These are phyloP conservation scores for Engraulis encrasicolus DNA, from an alignment of 2,113 vertebrate genomes.

Conservation along the genomic window DNA sequence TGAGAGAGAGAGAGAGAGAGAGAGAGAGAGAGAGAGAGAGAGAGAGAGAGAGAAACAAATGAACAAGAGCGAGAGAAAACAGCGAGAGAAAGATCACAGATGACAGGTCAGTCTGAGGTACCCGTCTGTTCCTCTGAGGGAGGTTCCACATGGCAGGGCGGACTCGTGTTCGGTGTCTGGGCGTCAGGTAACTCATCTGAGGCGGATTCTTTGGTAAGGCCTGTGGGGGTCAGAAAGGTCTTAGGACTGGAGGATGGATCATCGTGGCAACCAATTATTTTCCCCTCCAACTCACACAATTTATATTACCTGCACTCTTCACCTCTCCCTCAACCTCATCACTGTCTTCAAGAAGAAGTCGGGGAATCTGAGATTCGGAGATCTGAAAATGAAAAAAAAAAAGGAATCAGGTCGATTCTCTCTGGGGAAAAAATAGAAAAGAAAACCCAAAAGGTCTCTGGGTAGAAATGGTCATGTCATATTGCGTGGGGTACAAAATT, in stretches of 20 bases:
- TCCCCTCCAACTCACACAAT: neutral
- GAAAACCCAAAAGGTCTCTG: neutral
- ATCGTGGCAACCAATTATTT: neutral
- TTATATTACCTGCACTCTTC: constrained; percentile 18
- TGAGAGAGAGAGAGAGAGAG: no score
- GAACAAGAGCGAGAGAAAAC: no score
- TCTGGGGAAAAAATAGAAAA: neutral
- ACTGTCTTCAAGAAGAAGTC: neutral
- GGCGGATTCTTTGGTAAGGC: neutral
- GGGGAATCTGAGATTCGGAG: neutral
- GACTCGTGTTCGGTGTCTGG: neutral
- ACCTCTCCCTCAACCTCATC: neutral
- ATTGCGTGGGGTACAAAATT: neutral
- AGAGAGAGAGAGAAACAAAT: no score
- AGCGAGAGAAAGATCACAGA: no score
- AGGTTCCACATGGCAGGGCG: neutral
- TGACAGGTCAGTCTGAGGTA: neutral
- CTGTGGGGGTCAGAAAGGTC: neutral
- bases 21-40: no score
- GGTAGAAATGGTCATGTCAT: neutral
- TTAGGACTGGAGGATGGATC: neutral
- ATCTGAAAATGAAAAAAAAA: neutral
- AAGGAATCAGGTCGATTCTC: neutral
- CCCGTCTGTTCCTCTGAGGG: neutral
- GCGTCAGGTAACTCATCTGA: neutral